Percentiles rank a stretch among this genome's conserved stretches.
These are phyloP conservation scores for Zaprionus obscuricornis DNA, from an alignment of 2,888 invertebrate species.

Conservation along the genomic window DNA sequence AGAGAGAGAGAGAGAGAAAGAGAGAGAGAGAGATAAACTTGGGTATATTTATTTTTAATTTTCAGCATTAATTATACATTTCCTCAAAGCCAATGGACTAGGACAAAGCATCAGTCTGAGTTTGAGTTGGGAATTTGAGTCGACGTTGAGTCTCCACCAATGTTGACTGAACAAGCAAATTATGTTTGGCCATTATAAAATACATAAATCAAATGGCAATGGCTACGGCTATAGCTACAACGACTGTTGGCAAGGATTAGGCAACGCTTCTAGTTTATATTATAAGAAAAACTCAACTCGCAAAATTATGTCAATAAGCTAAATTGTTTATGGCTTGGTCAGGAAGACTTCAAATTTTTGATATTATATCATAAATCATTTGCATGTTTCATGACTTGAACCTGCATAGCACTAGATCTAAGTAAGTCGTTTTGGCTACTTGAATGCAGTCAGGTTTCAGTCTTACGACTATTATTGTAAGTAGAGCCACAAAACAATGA, in stretches of 20 bases:
- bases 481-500: slow-evolving; percentile 33
- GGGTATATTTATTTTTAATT: slow-evolving; percentile 67
- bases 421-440: slow-evolving; percentile 14
- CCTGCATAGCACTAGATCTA: slow-evolving; percentile 11
- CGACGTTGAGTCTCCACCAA: too few species aligned
- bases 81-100: slow-evolving; percentile 21
- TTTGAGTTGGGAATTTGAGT: too few species aligned
- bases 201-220: slow-evolving; percentile 61
- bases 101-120: slow-evolving; percentile 4
- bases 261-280: slow-evolving; percentile 43
- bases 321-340: slow-evolving; percentile 54
- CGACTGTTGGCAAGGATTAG: slow-evolving; percentile 44
- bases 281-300: slow-evolving; percentile 43
- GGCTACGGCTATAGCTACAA: background rate
- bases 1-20: too few species aligned
- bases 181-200: slow-evolving; percentile 57
- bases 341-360: slow-evolving; percentile 23
- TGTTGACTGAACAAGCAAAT: slow-evolving; percentile 57
- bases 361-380: slow-evolving; percentile 73
- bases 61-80: slow-evolving; percentile 69
- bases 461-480: slow-evolving; percentile 1
- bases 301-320: slow-evolving; percentile 75
- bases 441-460: slow-evolving; percentile 19
- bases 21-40: too few species aligned
- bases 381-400: slow-evolving; percentile 40